A percentile compares a stretch with the other conserved stretches of the same genome.
phyloP scores from a whole-genome alignment of 1,140 invertebrate genomes.

The Temnothorax curvispinosus region DNA sequence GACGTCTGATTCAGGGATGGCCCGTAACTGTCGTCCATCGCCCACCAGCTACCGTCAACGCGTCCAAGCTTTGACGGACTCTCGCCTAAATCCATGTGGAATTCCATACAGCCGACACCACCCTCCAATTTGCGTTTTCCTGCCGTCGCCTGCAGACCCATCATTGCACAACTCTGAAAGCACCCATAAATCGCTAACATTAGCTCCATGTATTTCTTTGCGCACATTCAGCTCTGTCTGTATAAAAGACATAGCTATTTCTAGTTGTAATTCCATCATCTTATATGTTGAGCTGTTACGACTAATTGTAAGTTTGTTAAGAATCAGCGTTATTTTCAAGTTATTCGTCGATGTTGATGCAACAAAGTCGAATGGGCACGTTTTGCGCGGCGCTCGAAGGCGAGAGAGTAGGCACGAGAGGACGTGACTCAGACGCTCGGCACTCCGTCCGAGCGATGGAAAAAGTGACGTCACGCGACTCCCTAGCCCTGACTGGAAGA shows the following conservation, averaged over 20 bases:
- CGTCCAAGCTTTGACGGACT: slow-evolving; percentile 84
- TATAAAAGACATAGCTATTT: background rate
- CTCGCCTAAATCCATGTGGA: slow-evolving; percentile 84
- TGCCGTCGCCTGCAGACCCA: slow-evolving; percentile 91
- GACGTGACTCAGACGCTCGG: slow-evolving; percentile 83
- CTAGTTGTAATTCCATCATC: slow-evolving; percentile 8
- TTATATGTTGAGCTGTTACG: background rate
- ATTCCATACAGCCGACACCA: slow-evolving; percentile 85
- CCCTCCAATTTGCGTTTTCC: slow-evolving; percentile 89
- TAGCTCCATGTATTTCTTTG: background rate
- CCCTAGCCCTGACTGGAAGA: slow-evolving; percentile 77
- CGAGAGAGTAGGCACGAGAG: slow-evolving; percentile 66
- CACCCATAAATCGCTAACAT: background rate
- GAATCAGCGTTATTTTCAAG: background rate
- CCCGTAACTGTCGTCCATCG: slow-evolving; percentile 83
- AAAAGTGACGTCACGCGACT: slow-evolving; percentile 82
- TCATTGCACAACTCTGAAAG: slow-evolving; percentile 91
- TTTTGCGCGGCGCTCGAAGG: slow-evolving; percentile 13
- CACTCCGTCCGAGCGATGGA: slow-evolving; percentile 77
- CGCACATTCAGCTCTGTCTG: background rate
- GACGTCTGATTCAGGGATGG: slow-evolving; percentile 75
- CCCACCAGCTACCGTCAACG: slow-evolving; percentile 84
- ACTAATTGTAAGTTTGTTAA: background rate
- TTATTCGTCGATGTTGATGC: slow-evolving; percentile 26
- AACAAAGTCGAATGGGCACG: slow-evolving; percentile 32